Evolutionary conservation across 2,888 invertebrate species (phyloP).

Genomic region (Heliconius hortense): DNA sequence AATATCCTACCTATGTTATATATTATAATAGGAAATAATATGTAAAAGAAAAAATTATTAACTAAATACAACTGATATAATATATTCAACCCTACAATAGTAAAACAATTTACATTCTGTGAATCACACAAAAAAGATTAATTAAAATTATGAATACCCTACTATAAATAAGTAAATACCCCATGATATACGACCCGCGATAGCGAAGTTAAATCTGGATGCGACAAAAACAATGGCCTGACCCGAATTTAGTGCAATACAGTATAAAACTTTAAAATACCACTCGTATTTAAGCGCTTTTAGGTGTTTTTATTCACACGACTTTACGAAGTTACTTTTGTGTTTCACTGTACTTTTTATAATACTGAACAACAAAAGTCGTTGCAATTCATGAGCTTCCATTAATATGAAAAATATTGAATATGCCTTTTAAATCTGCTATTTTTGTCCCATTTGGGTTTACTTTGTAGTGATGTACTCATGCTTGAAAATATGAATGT

Average conservation of each 20-base stretch:
- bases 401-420: slow-evolving; percentile 12
- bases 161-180: slow-evolving; percentile 33
- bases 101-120: background rate
- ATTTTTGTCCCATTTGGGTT: background rate
- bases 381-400: slow-evolving; percentile 8
- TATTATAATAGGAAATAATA: too few species aligned
- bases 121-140: slow-evolving; percentile 26
- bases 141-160: slow-evolving; percentile 36
- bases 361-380: slow-evolving; percentile 9
- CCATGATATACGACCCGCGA: slow-evolving; percentile 36
- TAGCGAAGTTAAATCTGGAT: slow-evolving; percentile 40
- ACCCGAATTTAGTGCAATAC: slow-evolving; percentile 35
- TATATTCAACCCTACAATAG: background rate
- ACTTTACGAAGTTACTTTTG: slow-evolving; percentile 26
- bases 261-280: slow-evolving; percentile 35
- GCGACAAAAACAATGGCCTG: slow-evolving; percentile 40
- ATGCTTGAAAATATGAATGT: background rate
- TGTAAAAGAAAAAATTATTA: background rate
- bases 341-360: slow-evolving; percentile 22
- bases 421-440: background rate
- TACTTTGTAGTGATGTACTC: background rate
- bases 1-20: too few species aligned
- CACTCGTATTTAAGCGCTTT: slow-evolving; percentile 34
- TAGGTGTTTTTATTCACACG: slow-evolving; percentile 35
- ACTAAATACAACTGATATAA: background rate